Evolutionary conservation across 2,797 vertebrate species (phyloP).

Genomic region (Neosilurus hyrtlii): DNA sequence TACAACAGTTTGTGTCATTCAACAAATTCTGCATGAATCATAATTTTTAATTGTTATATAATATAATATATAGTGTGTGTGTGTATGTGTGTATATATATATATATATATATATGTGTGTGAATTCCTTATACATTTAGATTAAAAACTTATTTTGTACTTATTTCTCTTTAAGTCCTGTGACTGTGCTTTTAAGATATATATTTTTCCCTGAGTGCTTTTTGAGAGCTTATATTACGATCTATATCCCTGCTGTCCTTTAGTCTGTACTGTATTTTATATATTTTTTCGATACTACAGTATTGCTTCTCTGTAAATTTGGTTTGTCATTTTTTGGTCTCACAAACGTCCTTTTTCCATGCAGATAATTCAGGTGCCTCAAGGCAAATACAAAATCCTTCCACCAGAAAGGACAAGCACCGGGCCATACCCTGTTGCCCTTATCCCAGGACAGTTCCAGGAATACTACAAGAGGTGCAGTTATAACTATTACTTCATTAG

Average conservation of each 20-base stretch:
- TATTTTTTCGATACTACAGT: too few species aligned
- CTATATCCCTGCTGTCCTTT: too few species aligned
- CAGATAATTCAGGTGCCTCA: slow-evolving; percentile 98
- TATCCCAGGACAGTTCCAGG: slow-evolving; percentile 98
- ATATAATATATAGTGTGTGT: too few species aligned
- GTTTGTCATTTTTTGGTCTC: neutral
- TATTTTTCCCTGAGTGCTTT: neutral
- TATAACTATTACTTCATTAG: neutral
- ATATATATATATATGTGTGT: too few species aligned
- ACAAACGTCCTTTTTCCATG: neutral
- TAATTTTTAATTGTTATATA: neutral
- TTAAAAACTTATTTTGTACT: neutral
- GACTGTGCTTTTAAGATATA: too few species aligned
- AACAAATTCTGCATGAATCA: neutral
- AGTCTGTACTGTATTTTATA: too few species aligned
- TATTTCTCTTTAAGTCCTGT: neutral
- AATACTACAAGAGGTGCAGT: slow-evolving; percentile 93
- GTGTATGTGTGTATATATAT: too few species aligned
- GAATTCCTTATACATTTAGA: too few species aligned
- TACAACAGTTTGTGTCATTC: neutral
- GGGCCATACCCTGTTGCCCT: slow-evolving; percentile 96
- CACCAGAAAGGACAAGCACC: slow-evolving; percentile 87
- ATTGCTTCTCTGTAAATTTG: neutral
- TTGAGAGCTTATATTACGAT: neutral
- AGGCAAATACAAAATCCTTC: slow-evolving; percentile 90